A percentile compares a stretch with the other conserved stretches of the same genome.
Conservation (phyloP, 2,888 invertebrate species). For the Stictocephala bisonia region DNA sequence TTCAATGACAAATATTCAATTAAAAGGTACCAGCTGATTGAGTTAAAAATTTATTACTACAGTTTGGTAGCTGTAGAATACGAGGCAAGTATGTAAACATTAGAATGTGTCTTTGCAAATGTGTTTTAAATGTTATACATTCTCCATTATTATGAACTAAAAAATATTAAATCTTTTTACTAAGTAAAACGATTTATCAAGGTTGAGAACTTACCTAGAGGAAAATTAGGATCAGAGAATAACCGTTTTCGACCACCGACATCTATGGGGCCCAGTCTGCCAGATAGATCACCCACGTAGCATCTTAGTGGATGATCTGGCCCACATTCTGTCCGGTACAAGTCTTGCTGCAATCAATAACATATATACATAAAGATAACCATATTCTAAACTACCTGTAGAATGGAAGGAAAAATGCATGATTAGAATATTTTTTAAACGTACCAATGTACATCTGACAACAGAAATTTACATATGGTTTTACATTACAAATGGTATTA, state of each 20-base stretch:
- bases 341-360: slow-evolving; percentile 72
- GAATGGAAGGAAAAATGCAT: no score
- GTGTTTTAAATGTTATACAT: no score
- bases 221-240: slow-evolving; percentile 88
- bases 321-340: slow-evolving; percentile 89
- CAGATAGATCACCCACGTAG: slow-evolving; percentile 90
- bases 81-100: no score
- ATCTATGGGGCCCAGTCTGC: slow-evolving; percentile 84
- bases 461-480: neutral
- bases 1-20: no score
- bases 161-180: no score
- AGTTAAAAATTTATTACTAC: no score
- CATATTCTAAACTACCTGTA: neutral
- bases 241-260: slow-evolving; percentile 82
- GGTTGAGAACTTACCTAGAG: slow-evolving; percentile 74
- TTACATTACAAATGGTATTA: neutral
- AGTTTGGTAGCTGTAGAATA: no score
- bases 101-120: no score
- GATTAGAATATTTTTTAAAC: slow-evolving; percentile 2
- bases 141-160: no score
- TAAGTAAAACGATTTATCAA: no score
- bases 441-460: no score
- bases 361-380: neutral
- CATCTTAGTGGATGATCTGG: slow-evolving; percentile 89
- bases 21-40: no score